Conservation (phyloP, 2,888 invertebrate species). For the Ennomos fuscantarius region DNA sequence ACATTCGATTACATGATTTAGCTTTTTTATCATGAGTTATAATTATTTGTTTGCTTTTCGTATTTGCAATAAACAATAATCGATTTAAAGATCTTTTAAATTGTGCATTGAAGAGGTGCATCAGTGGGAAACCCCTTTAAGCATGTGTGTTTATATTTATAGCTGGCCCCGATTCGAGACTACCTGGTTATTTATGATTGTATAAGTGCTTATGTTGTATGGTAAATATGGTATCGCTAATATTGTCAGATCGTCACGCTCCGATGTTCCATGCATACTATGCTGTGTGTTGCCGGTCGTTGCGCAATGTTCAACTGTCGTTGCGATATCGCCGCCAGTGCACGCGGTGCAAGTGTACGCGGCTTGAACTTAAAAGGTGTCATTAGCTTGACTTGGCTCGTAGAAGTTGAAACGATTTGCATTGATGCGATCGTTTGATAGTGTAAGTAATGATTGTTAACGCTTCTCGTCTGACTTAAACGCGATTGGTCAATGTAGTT, state of each 20-base stretch:
- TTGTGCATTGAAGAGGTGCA: background rate
- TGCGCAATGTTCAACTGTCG: conserved; percentile 31
- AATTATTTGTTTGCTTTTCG: conserved; percentile 8
- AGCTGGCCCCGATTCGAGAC: conserved; percentile 31
- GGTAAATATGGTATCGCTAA: conserved; percentile 30
- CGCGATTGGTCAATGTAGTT: background rate
- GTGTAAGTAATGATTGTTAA: background rate
- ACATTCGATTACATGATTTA: conserved; percentile 13
- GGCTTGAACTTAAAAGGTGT: conserved; percentile 38
- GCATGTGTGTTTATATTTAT: conserved; percentile 8
- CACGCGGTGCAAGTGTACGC: conserved; percentile 42
- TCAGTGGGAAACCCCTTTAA: conserved; percentile 13
- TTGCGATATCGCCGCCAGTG: conserved; percentile 31
- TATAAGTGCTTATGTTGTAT: conserved; percentile 33
- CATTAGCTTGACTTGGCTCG: conserved; percentile 33
- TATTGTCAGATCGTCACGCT: conserved; percentile 35
- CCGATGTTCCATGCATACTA: conserved; percentile 28
- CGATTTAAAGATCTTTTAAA: background rate
- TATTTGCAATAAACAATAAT: conserved; percentile 2
- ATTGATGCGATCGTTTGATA: conserved; percentile 4
- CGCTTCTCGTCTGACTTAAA: background rate
- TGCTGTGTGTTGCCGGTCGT: conserved; percentile 28
- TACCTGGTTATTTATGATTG: conserved; percentile 31
- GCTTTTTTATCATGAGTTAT: conserved; percentile 13
- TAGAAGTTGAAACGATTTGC: conserved; percentile 20